Conservation (phyloP, 2,113 vertebrate species). For the Sisor rabdophorus region DNA sequence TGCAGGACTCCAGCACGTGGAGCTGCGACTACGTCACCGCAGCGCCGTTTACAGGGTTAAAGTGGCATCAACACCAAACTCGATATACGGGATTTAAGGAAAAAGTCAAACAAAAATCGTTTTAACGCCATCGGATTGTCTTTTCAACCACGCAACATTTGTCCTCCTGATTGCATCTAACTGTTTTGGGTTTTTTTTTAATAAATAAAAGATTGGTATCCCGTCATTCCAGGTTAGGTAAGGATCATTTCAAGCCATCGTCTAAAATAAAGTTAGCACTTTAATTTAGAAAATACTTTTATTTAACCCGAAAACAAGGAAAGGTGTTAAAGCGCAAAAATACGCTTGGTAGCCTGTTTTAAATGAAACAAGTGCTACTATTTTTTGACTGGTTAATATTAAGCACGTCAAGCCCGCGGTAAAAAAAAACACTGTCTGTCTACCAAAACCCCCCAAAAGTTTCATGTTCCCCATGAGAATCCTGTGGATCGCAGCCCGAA, state of each 20-base stretch:
- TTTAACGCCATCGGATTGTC: too few species aligned
- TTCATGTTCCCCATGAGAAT: neutral
- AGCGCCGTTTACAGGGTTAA: conserved; percentile 20
- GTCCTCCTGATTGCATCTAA: too few species aligned
- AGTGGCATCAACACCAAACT: conserved; percentile 21
- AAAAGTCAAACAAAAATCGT: neutral
- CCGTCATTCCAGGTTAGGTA: too few species aligned
- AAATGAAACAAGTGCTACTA: neutral
- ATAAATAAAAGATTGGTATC: too few species aligned
- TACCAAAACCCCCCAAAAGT: neutral
- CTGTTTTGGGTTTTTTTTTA: too few species aligned
- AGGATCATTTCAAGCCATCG: too few species aligned
- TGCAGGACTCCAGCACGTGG: conserved; percentile 38
- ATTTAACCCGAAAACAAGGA: too few species aligned
- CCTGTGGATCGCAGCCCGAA: neutral
- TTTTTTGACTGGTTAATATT: neutral
- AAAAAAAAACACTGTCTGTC: neutral
- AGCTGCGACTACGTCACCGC: conserved; percentile 38
- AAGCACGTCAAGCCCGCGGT: neutral
- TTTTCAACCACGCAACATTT: too few species aligned
- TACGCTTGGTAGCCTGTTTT: too few species aligned
- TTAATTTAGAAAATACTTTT: too few species aligned
- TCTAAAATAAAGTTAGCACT: too few species aligned
- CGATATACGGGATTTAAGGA: neutral
- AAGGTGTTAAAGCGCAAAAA: too few species aligned